A percentile compares a stretch with the other conserved stretches of the same genome.
Evolutionary conservation across 2,797 vertebrate genomes (phyloP).

Genomic region (Enoplosus armatus): DNA sequence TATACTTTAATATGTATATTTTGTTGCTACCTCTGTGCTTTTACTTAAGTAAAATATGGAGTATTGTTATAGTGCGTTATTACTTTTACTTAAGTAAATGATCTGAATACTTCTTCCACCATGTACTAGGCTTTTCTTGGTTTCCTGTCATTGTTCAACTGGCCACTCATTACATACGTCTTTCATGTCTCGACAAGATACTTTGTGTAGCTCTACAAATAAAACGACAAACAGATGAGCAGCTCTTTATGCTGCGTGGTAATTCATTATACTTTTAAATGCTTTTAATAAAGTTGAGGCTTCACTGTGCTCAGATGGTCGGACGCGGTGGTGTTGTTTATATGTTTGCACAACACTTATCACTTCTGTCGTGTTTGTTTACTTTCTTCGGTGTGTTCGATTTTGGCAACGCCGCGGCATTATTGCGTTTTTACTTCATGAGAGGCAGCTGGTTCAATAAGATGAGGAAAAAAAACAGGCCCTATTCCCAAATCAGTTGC

Average conservation of each 20-base stretch:
- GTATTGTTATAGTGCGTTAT: neutral
- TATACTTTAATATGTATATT: no score
- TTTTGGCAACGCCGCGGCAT: conserved; percentile 84
- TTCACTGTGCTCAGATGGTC: conserved; percentile 80
- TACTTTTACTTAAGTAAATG: neutral
- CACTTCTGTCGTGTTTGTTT: conserved; percentile 88
- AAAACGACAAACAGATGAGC: conserved; percentile 46
- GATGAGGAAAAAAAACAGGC: conserved; percentile 56
- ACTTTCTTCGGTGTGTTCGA: conserved; percentile 82
- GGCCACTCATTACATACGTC: conserved; percentile 34
- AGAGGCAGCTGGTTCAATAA: conserved; percentile 99
- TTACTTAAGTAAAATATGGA: neutral
- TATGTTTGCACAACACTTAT: conserved; percentile 89
- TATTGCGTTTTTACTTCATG: conserved; percentile 89
- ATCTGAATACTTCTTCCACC: neutral
- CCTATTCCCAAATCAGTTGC: conserved; percentile 91
- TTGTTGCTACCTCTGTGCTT: neutral
- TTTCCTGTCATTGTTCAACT: conserved; percentile 23
- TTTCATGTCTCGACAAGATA: conserved; percentile 39
- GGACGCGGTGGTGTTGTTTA: conserved; percentile 82
- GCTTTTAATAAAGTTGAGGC: conserved; percentile 84
- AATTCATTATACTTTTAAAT: conserved; percentile 69
- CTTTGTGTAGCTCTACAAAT: conserved; percentile 46
- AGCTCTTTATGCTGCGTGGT: conserved; percentile 25
- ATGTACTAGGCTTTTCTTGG: neutral